Evolutionary conservation across 1,140 invertebrate genomes (phyloP).

Genomic region (Drosophila melanica): DNA sequence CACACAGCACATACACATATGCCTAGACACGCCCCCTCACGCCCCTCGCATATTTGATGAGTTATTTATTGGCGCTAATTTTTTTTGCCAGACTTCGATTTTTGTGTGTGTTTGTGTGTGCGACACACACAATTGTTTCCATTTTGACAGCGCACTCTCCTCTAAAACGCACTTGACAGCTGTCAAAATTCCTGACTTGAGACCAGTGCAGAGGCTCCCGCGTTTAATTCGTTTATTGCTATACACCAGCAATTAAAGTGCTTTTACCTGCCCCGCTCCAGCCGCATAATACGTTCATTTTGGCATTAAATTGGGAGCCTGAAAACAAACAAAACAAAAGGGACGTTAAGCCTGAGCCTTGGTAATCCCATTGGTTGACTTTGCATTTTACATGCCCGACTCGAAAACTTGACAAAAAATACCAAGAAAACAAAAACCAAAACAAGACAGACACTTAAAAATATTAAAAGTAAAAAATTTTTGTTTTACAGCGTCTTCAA

Average conservation of each 20-base stretch:
- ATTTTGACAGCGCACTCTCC: neutral
- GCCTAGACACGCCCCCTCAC: neutral
- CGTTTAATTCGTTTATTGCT: constrained; percentile 71
- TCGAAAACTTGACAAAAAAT: constrained; percentile 34
- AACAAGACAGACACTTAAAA: neutral
- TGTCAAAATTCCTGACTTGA: constrained; percentile 66
- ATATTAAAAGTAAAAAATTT: neutral
- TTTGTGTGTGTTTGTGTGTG: too few relatives aligned
- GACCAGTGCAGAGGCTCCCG: constrained; percentile 22
- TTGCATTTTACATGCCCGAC: constrained; percentile 23
- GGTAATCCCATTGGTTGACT: constrained; percentile 43
- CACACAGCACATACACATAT: constrained; percentile 3
- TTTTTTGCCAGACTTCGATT: constrained; percentile 23
- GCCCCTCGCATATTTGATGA: constrained; percentile 27
- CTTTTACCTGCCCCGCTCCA: neutral
- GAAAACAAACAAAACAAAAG: constrained; percentile 13
- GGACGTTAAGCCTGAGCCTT: constrained; percentile 13
- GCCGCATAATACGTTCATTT: constrained; percentile 47
- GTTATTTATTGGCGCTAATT: constrained; percentile 50
- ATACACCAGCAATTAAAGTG: constrained; percentile 75
- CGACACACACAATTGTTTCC: constrained; percentile 32
- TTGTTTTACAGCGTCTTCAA: too few relatives aligned
- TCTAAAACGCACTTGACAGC: constrained; percentile 62
- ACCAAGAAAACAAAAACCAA: constrained; percentile 5
- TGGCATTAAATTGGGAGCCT: constrained; percentile 32